Base-by-base conservation (phyloP, 2,888 invertebrate genomes). In the Harpagoxenus sublaevis region DNA sequence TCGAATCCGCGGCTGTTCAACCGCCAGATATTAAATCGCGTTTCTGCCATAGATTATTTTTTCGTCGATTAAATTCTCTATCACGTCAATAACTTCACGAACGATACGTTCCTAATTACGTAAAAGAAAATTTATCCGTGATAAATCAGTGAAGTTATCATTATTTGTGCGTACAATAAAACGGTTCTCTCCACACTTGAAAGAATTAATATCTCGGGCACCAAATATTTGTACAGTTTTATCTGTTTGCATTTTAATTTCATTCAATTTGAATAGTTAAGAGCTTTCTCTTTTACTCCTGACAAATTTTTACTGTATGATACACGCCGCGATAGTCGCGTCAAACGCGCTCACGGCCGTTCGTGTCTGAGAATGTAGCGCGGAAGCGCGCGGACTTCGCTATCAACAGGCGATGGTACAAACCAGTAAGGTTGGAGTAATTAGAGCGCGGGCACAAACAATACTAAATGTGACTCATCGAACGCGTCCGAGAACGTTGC, bases 391-490 rank as follows among this genome's bases (percentile, higher is more conserved):
- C 62, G n/a, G 63, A 48, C 60, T 57, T 53, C 31, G 70, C 48
- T 82, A 63, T 74, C 65, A 75, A 81, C 9, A 55, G 60, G 75
- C 82, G 53, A 23, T 45, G 12, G 45, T 53, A 66, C 53, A 65
- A 77, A 83, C 82, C 83, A 53, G 60, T 63, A 73, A 79, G 74
- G 71, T 78, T 85, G 57, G 28, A 83, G 68, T 85, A 88, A 89
- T 88, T 73, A 77, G 84, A 83, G 42, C 74, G 74, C 62, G 35
- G 39, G 77, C 57, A 60, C 71, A 81, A 71, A 73, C 84, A 85
- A 87, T 78, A 48, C 23, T 66, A 66, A 31, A 74, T 48, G 66
- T 87, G 89, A 90, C 79, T 90, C 90, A 90, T 90, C 83, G 71
- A 65, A 79, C 73, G 63, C 48, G 68, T 48, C 31, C 60, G 81